phyloP scores from a whole-genome alignment of 2,888 invertebrate species.

The Lydus trimaculatus region DNA sequence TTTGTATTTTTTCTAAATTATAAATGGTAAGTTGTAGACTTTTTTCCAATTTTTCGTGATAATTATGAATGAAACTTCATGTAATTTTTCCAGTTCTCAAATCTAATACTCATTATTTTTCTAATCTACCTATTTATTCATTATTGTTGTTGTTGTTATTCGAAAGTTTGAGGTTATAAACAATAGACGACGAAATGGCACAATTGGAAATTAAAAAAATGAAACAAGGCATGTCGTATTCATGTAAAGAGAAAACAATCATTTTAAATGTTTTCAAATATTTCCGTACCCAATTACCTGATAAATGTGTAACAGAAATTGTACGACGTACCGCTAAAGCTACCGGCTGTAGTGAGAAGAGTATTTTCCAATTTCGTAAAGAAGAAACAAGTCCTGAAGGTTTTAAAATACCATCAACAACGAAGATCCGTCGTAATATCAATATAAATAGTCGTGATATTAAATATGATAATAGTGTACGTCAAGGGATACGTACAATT shows the following conservation, averaged over 20 bases:
- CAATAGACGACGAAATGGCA: conserved; percentile 19
- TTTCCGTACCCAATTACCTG: conserved; percentile 52
- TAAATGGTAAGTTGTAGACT: neutral
- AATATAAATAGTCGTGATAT: conserved; percentile 58
- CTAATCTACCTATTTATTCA: no score
- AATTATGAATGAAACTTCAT: neutral
- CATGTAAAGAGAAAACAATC: conserved; percentile 58
- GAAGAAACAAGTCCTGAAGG: conserved; percentile 57
- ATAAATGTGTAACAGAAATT: conserved; percentile 56
- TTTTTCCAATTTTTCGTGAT: neutral
- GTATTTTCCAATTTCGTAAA: conserved; percentile 58
- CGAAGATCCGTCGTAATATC: conserved; percentile 55
- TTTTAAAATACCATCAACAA: conserved; percentile 57
- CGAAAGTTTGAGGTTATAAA: neutral
- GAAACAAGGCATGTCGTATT: conserved; percentile 60
- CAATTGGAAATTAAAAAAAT: conserved; percentile 55
- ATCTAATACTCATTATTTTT: neutral
- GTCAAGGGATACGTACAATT: conserved; percentile 54
- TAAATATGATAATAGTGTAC: conserved; percentile 55
- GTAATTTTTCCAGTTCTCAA: neutral
- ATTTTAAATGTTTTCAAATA: conserved; percentile 60
- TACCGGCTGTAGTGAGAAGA: conserved; percentile 59
- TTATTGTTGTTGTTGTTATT: neutral
- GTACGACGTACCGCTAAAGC: conserved; percentile 56
- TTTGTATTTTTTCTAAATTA: neutral